Percentiles rank a stretch among this genome's conserved stretches.
phyloP scores from a whole-genome alignment of 2,888 invertebrate genomes.

The Scaptomyza reducta region DNA sequence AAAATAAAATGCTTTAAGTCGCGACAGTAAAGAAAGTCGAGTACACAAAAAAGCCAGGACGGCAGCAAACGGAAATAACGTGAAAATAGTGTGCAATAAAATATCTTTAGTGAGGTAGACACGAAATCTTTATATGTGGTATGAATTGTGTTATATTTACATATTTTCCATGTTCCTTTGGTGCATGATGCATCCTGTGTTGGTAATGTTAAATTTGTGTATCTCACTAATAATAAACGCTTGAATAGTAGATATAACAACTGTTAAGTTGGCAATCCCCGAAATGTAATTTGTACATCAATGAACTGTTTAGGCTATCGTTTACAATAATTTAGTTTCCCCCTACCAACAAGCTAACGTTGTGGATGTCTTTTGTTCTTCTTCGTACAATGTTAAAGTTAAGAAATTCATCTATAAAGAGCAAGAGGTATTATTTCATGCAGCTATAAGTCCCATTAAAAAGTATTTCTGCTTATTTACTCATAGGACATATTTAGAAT shows the following conservation, averaged over 20 bases:
- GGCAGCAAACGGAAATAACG: constrained; percentile 65
- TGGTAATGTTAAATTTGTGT: constrained; percentile 43
- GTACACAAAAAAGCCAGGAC: constrained; percentile 22
- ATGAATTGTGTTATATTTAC: constrained; percentile 23
- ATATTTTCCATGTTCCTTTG: neutral
- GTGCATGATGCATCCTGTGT: neutral
- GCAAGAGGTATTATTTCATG: neutral
- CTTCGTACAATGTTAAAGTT: too few relatives aligned
- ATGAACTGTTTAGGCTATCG: too few relatives aligned
- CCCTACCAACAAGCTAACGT: too few relatives aligned
- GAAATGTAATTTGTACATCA: too few relatives aligned
- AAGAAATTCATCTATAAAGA: too few relatives aligned
- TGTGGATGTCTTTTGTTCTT: too few relatives aligned
- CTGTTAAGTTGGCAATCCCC: too few relatives aligned
- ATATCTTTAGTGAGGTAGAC: constrained; percentile 40
- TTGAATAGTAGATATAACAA: constrained; percentile 2
- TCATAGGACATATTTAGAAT: neutral
- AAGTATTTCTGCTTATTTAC: too few relatives aligned
- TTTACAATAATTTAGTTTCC: too few relatives aligned
- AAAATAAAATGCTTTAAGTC: constrained; percentile 40
- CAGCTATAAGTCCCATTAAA: neutral
- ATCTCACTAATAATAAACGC: neutral
- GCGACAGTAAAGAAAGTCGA: constrained; percentile 23
- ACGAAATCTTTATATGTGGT: constrained; percentile 31
- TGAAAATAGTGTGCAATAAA: constrained; percentile 74